Base-by-base conservation (phyloP, 1,140 invertebrate genomes). In the Dendrolimus punctatus region DNA sequence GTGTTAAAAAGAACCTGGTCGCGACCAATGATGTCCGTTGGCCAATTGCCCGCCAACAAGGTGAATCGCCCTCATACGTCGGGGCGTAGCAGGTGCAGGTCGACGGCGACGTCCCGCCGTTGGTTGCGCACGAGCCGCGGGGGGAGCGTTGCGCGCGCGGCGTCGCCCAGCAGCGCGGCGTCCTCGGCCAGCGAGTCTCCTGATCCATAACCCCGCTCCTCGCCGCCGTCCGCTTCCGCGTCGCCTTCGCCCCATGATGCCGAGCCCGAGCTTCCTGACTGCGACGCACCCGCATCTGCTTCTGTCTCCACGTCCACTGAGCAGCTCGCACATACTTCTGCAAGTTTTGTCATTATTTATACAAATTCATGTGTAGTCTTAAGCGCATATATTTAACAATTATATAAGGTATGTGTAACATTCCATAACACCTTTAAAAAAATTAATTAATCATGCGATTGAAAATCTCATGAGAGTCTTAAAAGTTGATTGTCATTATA, bases 171-270 rank as follows among this genome's bases (percentile, higher is more conserved):
- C 50, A 90, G 75, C 43, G 90, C 90, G 39, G 90, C 88, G 71
- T 90, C 89, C 53, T 89, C 89, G 40, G 73, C 87, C 38, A 88
- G 83, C 40, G 76, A 82, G 73, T 85, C 82, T 4, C 73, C 89
- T 52, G 87, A 88, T 60, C 88, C 89, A 69, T 89, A 89, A 56
- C 76, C 88, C 57, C 88, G 68, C 68, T 89, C 80, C 58, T 87
- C 86, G 2, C 71, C 71, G 5, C 65, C 74, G 39, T 81, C 80
- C 7, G 78, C 81, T 66, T 89, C 71, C 6, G 66, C 74, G 39
- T 81, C 80, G 8, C 80, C 81, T 66, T 89, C 89, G 56, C 73
- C 89, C 89, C 80, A 89, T 77, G 80, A 90, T 68, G 72, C 79
- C 36, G 79, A 79, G 66, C 87, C 72, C 71, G 84, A 80, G 79